Evolutionary conservation across 1,140 invertebrate genomes (phyloP), one percentile per base, ranked within the genome.

Genomic region (Drosophila malerkotliana): DNA sequence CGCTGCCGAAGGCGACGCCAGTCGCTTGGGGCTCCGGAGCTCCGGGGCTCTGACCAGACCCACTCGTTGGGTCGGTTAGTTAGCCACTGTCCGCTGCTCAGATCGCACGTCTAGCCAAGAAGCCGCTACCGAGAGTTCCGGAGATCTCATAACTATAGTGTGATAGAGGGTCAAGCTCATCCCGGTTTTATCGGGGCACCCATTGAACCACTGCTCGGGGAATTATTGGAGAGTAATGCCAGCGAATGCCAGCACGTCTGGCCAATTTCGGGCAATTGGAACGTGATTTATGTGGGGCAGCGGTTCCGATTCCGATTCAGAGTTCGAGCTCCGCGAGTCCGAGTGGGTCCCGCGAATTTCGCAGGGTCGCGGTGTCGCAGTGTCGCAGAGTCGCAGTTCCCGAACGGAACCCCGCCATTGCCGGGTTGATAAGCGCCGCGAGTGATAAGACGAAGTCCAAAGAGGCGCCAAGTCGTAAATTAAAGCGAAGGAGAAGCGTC

Each of bases 281-380:
- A 85, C 82, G 82, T 85, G 82, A 85, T 85, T 74, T 85, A 78
- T 85, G 82, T 75, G 74, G 74, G 64, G 21, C 77, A 75, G 72
- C 52, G 49, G 37, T 64, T 74, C 52, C 60, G 53, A 64, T n/a
- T 54, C 49, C 26, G 30, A 53, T 59, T 18, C 56, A 37, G 52
- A 53, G 30, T 49, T 58, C 56, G n/a, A 72, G 71, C 57, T 28
- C 26, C 26, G 26, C 26, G 26, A 53, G 30, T 49, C 66, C 56
- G n/a, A 72, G 71, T 60, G 63, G 24, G 30, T 39, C 21, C 26
- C 37, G 26, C 34, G 37, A 32, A 37, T 44, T 26, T 30, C 39
- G 52, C 51, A 45, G 47, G 30, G 41, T 44, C 41, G n/a, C 28
- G 5, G 28, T 30, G 37, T 39, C 37, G 4, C 12, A 41, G 14